These are phyloP conservation scores for Talpa occidentalis DNA, from an alignment of 2,113 vertebrate species.

Conservation along the genomic window DNA sequence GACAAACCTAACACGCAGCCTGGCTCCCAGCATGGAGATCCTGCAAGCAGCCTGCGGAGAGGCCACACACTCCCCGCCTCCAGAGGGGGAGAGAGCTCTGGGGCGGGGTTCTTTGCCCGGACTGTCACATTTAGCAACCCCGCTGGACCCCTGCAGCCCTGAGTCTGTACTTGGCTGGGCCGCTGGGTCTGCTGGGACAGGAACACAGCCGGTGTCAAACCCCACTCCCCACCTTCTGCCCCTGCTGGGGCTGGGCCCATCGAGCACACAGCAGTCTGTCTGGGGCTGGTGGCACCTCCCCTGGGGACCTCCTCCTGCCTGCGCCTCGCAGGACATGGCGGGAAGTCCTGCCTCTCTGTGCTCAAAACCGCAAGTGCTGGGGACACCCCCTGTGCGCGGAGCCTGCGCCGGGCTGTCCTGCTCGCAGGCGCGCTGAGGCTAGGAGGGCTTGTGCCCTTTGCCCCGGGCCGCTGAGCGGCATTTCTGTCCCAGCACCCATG, in stretches of 20 bases:
- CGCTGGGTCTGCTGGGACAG: no score
- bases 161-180: not conserved
- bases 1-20: not conserved
- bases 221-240: no score
- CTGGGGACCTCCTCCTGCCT: not conserved
- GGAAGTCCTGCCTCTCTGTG: not conserved
- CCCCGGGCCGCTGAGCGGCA: not conserved
- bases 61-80: not conserved
- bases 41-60: fast-evolving
- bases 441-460: not conserved
- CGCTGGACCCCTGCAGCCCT: not conserved
- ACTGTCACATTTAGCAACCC: not conserved
- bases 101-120: not conserved
- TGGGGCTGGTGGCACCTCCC: not conserved
- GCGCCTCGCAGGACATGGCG: not conserved
- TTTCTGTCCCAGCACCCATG: not conserved
- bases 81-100: no score
- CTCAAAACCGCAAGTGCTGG: not conserved
- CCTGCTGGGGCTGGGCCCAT: no score
- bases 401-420: no score
- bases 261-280: not conserved
- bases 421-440: no score
- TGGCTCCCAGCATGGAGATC: no score
- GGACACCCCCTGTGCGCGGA: no score
- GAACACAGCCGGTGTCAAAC: no score